Percentiles rank a stretch among this genome's conserved stretches.
Conservation (phyloP, 2,797 vertebrate genomes). For the Sparus aurata region DNA sequence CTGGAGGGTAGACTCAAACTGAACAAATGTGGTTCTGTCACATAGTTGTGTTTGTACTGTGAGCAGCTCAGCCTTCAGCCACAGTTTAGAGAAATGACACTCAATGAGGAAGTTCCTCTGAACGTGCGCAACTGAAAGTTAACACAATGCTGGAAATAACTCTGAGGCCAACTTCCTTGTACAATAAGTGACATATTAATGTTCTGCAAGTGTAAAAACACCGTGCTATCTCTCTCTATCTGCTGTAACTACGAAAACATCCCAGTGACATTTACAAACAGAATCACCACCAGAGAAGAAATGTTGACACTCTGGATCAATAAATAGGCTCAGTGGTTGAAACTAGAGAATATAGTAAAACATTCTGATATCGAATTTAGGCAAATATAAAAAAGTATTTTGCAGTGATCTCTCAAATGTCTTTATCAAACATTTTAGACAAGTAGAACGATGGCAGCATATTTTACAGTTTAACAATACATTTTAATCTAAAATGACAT, state of each 20-base stretch:
- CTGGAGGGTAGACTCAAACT: too few relatives aligned
- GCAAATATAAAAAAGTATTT: too few relatives aligned
- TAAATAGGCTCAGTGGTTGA: conserved; percentile 3
- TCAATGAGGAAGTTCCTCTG: conserved; percentile 60
- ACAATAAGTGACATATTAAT: conserved; percentile 2
- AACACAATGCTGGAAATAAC: conserved; percentile 70
- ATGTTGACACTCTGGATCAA: not conserved
- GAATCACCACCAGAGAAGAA: not conserved
- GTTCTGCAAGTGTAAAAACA: conserved; percentile 4
- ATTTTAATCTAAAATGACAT: too few relatives aligned
- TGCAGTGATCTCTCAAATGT: too few relatives aligned
- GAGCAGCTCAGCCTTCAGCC: not conserved
- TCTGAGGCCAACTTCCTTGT: conserved; percentile 62
- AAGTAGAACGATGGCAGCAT: too few relatives aligned
- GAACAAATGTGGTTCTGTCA: not conserved
- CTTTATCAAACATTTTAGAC: too few relatives aligned
- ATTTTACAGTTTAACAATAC: too few relatives aligned
- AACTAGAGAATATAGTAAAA: not conserved
- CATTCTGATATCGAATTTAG: too few relatives aligned
- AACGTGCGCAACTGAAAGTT: conserved; percentile 61
- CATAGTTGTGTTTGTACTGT: not conserved
- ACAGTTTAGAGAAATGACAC: conserved; percentile 48
- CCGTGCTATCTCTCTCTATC: not conserved
- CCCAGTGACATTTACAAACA: not conserved
- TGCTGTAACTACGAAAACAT: not conserved